phyloP scores from a whole-genome alignment of 2,797 vertebrate species.

The Clarias fuscus region DNA sequence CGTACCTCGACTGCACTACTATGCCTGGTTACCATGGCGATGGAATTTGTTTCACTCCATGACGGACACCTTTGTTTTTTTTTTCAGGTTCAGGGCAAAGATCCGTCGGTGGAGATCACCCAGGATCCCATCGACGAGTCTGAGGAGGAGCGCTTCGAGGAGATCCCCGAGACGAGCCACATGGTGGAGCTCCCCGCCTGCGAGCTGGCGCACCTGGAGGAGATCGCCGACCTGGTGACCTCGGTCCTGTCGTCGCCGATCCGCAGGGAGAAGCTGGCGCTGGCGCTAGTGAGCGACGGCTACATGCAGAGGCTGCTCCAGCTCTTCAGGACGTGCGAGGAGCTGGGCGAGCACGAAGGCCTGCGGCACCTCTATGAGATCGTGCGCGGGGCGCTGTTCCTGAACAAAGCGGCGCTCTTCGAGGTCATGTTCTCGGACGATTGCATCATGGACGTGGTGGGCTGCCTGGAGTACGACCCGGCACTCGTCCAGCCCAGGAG shows the following conservation, averaged over 20 bases:
- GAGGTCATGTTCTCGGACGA: slow-evolving; percentile 99
- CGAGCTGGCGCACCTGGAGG: slow-evolving; percentile 92
- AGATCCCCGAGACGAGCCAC: slow-evolving; percentile 95
- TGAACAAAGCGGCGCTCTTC: slow-evolving; percentile 98
- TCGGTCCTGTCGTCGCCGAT: slow-evolving; percentile 97
- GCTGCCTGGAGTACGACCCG: slow-evolving; percentile 97
- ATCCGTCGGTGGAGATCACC: slow-evolving; percentile 96
- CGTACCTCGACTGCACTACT: too few species aligned
- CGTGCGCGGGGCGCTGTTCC: slow-evolving; percentile 94
- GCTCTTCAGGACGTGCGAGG: slow-evolving; percentile 95
- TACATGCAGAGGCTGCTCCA: slow-evolving; percentile 98
- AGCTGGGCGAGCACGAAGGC: slow-evolving; percentile 93
- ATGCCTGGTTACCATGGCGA: too few species aligned
- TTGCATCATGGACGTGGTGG: slow-evolving; percentile 99
- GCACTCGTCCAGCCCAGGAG: slow-evolving; percentile 94
- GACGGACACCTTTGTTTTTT: too few species aligned
- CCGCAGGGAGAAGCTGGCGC: slow-evolving; percentile 93
- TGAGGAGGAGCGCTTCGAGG: slow-evolving; percentile 96
- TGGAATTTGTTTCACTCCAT: not conserved
- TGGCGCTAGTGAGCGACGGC: slow-evolving; percentile 94
- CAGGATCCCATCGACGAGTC: slow-evolving; percentile 98
- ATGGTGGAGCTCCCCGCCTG: slow-evolving; percentile 93
- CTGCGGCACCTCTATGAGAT: slow-evolving; percentile 98
- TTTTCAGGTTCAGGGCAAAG: slow-evolving; percentile 93
- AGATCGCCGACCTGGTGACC: slow-evolving; percentile 97